A percentile compares a stretch with the other conserved stretches of the same genome.
phyloP scores from a whole-genome alignment of 2,797 vertebrate species.

The Sebastes cheni region DNA sequence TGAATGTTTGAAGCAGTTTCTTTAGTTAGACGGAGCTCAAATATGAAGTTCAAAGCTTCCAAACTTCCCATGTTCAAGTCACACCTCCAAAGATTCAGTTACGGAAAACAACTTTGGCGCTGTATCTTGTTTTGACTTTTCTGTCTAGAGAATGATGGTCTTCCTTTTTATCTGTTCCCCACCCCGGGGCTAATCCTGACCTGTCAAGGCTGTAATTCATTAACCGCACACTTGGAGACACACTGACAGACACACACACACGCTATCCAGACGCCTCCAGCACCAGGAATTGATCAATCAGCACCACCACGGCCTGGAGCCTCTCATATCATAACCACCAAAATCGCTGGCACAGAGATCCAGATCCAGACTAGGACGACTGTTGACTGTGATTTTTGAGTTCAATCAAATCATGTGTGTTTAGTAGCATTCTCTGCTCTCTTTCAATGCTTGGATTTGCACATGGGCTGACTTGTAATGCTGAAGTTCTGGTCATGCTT shows the following conservation, averaged over 20 bases:
- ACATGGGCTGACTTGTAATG: background rate
- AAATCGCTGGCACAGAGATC: slow-evolving; percentile 4
- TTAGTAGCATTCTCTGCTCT: background rate
- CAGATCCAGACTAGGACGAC: background rate
- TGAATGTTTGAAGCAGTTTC: background rate
- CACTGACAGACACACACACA: background rate
- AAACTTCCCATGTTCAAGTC: background rate
- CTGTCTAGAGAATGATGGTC: slow-evolving; percentile 22
- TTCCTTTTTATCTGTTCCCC: slow-evolving; percentile 57
- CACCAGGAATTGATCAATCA: slow-evolving; percentile 58
- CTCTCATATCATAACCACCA: slow-evolving; percentile 26
- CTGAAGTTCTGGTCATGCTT: background rate
- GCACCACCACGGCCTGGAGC: slow-evolving; percentile 17
- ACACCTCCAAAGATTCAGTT: background rate
- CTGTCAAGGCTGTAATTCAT: slow-evolving; percentile 69
- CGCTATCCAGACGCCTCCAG: slow-evolving; percentile 26
- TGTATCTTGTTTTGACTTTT: slow-evolving; percentile 20
- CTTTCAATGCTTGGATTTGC: background rate
- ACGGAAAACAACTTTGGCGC: background rate
- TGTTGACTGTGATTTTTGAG: background rate
- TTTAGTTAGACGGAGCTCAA: background rate
- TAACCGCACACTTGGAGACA: slow-evolving; percentile 46
- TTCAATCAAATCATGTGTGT: background rate
- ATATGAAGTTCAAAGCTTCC: background rate
- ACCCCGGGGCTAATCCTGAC: slow-evolving; percentile 56